These are phyloP conservation scores for Phenacoccus solenopsis DNA, from an alignment of 1,140 invertebrate species.

Conservation along the genomic window DNA sequence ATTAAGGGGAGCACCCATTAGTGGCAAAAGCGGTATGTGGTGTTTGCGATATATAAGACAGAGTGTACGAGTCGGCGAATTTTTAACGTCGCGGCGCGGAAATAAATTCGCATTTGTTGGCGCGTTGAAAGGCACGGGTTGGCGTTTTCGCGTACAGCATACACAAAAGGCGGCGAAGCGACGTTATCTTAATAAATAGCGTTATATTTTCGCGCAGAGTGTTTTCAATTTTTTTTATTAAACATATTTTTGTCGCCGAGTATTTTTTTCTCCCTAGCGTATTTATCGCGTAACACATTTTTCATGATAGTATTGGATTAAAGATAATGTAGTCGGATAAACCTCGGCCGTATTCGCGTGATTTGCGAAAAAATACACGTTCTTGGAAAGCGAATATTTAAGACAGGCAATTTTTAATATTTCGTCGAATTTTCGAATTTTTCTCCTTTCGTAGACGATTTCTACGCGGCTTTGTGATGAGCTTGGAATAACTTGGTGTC, in stretches of 20 bases:
- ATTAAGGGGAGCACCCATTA: no score
- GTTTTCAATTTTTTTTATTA: conserved; percentile 4
- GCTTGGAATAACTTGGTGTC: no score
- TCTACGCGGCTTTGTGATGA: no score
- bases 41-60: no score
- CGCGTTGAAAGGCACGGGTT: no score
- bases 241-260: background rate
- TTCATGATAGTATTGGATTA: background rate
- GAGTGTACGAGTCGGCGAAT: no score
- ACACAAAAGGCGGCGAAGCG: background rate
- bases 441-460: no score
- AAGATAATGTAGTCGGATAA: background rate
- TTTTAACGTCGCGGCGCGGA: background rate
- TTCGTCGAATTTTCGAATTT: no score
- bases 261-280: no score
- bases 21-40: no score
- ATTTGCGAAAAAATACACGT: background rate
- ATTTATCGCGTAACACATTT: background rate
- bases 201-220: background rate
- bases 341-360: background rate
- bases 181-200: conserved; percentile 3
- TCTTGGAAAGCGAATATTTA: background rate
- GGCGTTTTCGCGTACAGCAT: no score
- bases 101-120: background rate
- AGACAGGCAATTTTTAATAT: background rate